phyloP scores from a whole-genome alignment of 2,888 invertebrate species.

The Mechanitis mazaeus region DNA sequence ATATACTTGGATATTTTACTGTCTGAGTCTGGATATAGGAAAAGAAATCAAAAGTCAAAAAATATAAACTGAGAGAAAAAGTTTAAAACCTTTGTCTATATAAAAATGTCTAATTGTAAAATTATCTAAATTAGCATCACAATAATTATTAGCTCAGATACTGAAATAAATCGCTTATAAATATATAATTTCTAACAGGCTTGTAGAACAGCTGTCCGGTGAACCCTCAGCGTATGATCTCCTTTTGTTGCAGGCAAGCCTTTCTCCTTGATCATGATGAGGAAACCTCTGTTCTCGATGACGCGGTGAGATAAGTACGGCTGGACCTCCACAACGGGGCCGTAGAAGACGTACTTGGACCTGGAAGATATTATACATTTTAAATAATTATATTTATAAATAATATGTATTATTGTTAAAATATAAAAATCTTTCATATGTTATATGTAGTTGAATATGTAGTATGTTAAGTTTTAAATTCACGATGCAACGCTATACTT shows the following conservation, averaged over 20 bases:
- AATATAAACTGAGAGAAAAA: slow-evolving; percentile 42
- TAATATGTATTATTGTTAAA: too few species aligned
- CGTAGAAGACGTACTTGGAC: slow-evolving; percentile 99
- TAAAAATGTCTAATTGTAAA: slow-evolving; percentile 65
- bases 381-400: not conserved
- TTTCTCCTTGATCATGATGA: slow-evolving; percentile 96
- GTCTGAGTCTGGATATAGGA: not conserved
- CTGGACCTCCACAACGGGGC: slow-evolving; percentile 97
- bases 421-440: too few species aligned
- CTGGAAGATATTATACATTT: slow-evolving; percentile 65
- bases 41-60: slow-evolving; percentile 3
- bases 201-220: slow-evolving; percentile 88
- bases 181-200: slow-evolving; percentile 89
- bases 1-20: too few species aligned
- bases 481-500: too few species aligned
- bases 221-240: slow-evolving; percentile 85
- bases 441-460: too few species aligned
- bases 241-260: slow-evolving; percentile 80
- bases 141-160: slow-evolving; percentile 57
- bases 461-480: too few species aligned
- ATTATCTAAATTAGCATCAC: slow-evolving; percentile 73
- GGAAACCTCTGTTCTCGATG: slow-evolving; percentile 95
- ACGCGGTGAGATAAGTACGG: slow-evolving; percentile 98
- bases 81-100: slow-evolving; percentile 63
- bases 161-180: slow-evolving; percentile 50